Conservation (phyloP, 2,797 vertebrate species). For the Tiaroga cobitis region DNA sequence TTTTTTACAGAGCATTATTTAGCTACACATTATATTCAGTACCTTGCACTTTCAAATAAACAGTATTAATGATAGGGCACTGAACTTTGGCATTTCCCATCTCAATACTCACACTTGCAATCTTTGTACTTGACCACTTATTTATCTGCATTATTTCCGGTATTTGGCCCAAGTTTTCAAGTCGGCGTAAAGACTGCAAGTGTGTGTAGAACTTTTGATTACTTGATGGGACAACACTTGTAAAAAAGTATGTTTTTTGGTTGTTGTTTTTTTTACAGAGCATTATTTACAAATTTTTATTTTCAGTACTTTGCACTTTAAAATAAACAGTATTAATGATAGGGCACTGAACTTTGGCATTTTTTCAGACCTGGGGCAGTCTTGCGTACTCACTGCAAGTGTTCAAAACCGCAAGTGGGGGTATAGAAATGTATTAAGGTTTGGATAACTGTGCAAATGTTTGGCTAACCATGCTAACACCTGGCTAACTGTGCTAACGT, state of each 20-base stretch:
- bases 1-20: not conserved
- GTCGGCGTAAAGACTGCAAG: no score
- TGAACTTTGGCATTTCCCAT: not conserved
- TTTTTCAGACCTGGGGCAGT: not conserved
- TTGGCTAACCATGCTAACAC: not conserved
- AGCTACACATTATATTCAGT: not conserved
- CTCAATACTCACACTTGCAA: not conserved
- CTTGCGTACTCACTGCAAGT: not conserved
- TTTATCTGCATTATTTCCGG: not conserved
- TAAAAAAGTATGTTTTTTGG: no score
- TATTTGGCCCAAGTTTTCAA: not conserved
- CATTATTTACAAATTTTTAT: not conserved
- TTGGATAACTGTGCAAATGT: not conserved
- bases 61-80: no score
- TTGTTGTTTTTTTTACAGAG: not conserved
- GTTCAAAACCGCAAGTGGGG: not conserved
- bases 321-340: no score
- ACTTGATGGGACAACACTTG: no score
- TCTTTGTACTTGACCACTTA: not conserved
- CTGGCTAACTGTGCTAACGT: not conserved
- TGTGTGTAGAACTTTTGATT: no score
- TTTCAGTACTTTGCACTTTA: not conserved
- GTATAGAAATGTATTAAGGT: not conserved
- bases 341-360: no score
- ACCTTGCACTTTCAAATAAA: no score